Percentiles rank a stretch among this genome's conserved stretches.
phyloP scores from a whole-genome alignment of 2,888 invertebrate species.

The Tridacna crocea region DNA sequence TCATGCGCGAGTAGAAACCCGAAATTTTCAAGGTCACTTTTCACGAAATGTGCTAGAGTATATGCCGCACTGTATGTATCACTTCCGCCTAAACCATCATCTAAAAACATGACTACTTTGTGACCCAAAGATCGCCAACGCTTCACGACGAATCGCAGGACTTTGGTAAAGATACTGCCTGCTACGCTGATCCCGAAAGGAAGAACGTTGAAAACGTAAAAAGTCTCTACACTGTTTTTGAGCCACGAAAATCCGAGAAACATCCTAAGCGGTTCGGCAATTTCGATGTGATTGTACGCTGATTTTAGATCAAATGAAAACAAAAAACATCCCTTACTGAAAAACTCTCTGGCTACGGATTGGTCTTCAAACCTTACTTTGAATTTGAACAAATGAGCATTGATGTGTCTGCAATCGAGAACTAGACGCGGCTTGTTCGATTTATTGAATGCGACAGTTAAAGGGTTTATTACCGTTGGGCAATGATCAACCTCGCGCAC shows the following conservation, averaged over 20 bases:
- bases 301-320: slow-evolving; percentile 27
- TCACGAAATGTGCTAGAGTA: slow-evolving; percentile 14
- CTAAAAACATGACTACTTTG: slow-evolving; percentile 50
- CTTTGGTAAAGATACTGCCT: slow-evolving; percentile 54
- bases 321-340: too few relatives aligned
- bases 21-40: slow-evolving; percentile 45
- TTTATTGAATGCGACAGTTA: too few relatives aligned
- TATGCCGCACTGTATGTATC: slow-evolving; percentile 20
- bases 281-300: slow-evolving; percentile 37
- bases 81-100: slow-evolving; percentile 49
- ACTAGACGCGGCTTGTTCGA: slow-evolving; percentile 38
- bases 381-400: slow-evolving; percentile 35
- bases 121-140: slow-evolving; percentile 37
- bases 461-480: slow-evolving; percentile 28
- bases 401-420: slow-evolving; percentile 46
- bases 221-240: background rate
- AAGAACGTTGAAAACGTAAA: slow-evolving; percentile 57
- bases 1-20: slow-evolving; percentile 60
- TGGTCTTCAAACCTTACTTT: slow-evolving; percentile 46
- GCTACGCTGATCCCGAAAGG: slow-evolving; percentile 52
- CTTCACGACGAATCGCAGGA: slow-evolving; percentile 38
- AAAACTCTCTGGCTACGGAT: too few relatives aligned
- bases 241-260: slow-evolving; percentile 26
- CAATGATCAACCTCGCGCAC: slow-evolving; percentile 17
- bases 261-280: slow-evolving; percentile 19